These are phyloP conservation scores for Microtus ochrogaster DNA, from an alignment of 2,113 vertebrate species.

Conservation along the genomic window DNA sequence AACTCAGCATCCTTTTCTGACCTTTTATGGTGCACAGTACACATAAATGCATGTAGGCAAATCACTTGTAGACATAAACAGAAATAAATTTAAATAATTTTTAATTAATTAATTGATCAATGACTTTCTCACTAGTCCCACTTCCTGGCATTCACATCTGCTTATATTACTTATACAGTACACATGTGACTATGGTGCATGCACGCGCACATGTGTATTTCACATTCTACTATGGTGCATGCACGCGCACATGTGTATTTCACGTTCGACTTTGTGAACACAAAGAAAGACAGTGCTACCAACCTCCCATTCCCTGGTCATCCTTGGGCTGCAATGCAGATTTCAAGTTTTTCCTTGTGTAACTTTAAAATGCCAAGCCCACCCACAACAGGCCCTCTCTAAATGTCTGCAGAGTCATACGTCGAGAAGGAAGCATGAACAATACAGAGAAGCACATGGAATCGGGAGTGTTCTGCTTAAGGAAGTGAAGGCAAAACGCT, in stretches of 20 bases:
- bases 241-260: background rate
- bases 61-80: background rate
- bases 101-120: conserved; percentile 10
- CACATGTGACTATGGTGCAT: background rate
- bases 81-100: background rate
- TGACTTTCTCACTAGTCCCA: background rate
- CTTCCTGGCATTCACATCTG: background rate
- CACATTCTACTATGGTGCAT: background rate
- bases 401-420: background rate
- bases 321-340: background rate
- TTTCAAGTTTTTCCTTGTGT: background rate
- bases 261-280: background rate
- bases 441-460: background rate
- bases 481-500: background rate
- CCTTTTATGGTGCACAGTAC: too few species aligned
- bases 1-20: background rate
- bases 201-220: background rate
- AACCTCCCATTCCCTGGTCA: background rate
- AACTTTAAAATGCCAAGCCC: background rate
- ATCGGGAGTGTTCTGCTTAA: background rate
- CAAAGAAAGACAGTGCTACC: background rate
- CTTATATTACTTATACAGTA: too few species aligned
- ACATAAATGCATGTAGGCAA: background rate
- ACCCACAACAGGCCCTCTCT: background rate
- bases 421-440: background rate